Evolutionary conservation across 2,797 vertebrate genomes (phyloP).

Genomic region (Knipowitschia caucasica): DNA sequence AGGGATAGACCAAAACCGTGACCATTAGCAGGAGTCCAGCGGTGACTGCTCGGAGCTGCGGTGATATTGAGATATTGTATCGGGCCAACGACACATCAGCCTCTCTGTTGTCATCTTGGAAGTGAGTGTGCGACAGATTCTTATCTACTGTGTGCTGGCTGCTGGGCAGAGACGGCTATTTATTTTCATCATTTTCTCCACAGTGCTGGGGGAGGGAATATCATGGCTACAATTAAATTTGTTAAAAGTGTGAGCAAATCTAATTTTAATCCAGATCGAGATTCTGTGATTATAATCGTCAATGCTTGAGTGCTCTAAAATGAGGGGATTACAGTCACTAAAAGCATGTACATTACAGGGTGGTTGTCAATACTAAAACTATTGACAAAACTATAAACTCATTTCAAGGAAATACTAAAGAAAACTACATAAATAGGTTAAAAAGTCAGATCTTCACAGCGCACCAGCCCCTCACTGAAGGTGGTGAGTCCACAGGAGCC

Average conservation of each 20-base stretch:
- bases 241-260: too few relatives aligned
- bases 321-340: too few relatives aligned
- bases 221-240: neutral
- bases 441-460: too few relatives aligned
- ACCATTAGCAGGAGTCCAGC: slow-evolving; percentile 26
- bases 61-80: slow-evolving; percentile 11
- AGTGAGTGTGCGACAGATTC: slow-evolving; percentile 4
- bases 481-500: too few relatives aligned
- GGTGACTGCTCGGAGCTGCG: slow-evolving; percentile 20
- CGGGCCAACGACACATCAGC: neutral
- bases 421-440: too few relatives aligned
- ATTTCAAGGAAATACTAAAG: too few relatives aligned
- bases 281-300: slow-evolving; percentile 3
- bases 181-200: slow-evolving; percentile 22
- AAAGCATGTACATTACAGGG: too few relatives aligned
- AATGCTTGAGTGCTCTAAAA: too few relatives aligned
- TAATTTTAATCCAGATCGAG: too few relatives aligned
- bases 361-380: too few relatives aligned
- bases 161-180: slow-evolving; percentile 22
- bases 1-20: slow-evolving; percentile 14
- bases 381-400: too few relatives aligned
- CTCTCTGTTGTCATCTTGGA: neutral
- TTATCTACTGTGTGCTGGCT: slow-evolving; percentile 19
- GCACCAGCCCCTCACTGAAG: too few relatives aligned
- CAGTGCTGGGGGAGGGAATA: neutral